phyloP scores from a whole-genome alignment of 1,140 invertebrate genomes.

The Apis cerana region DNA sequence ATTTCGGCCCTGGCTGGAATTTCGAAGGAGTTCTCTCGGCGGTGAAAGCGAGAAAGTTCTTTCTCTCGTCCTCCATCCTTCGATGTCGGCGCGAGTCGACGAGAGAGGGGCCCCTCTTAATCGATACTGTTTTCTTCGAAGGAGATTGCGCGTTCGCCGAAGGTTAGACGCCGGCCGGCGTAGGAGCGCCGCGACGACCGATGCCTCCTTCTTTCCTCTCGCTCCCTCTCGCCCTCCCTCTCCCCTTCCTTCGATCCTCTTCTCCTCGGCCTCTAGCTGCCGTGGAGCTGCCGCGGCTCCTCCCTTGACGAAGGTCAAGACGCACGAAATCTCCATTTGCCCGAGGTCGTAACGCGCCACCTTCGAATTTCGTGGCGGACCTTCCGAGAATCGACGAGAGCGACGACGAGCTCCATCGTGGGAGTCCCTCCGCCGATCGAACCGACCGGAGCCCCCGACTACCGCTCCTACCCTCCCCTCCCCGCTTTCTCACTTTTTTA shows the following conservation, averaged over 20 bases:
- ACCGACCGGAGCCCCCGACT: conserved; percentile 44
- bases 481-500: conserved; percentile 66
- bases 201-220: neutral
- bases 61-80: conserved; percentile 18
- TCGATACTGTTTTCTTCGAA: conserved; percentile 67
- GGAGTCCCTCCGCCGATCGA: conserved; percentile 52
- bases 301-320: conserved; percentile 77
- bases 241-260: neutral
- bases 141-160: conserved; percentile 64
- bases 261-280: conserved; percentile 19
- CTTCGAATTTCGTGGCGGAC: conserved; percentile 64
- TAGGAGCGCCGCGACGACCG: conserved; percentile 28
- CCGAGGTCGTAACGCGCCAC: conserved; percentile 64
- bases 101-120: conserved; percentile 45
- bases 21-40: conserved; percentile 7
- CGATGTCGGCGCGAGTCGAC: conserved; percentile 8
- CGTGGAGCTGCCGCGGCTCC: conserved; percentile 47
- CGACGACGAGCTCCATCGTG: conserved; percentile 10
- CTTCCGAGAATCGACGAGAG: conserved; percentile 69
- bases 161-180: conserved; percentile 39
- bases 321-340: conserved; percentile 70
- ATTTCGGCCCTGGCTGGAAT: neutral
- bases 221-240: neutral
- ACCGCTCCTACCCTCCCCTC: conserved; percentile 52
- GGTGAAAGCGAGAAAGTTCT: conserved; percentile 55